Evolutionary conservation across 2,113 vertebrate genomes (phyloP).

Genomic region (Microcebus tavaratra): DNA sequence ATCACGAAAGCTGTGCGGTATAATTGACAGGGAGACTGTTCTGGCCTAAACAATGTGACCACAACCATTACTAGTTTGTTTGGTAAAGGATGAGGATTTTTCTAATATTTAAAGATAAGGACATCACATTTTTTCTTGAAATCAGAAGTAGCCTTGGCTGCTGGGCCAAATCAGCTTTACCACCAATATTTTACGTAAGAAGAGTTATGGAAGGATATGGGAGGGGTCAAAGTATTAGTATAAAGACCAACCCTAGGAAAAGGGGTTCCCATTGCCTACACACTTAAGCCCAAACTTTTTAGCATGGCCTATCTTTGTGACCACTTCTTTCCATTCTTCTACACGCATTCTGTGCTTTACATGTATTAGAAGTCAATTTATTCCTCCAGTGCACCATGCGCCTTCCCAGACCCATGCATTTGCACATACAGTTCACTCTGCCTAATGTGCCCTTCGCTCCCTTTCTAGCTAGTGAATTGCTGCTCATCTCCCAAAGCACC

Average conservation of each 20-base stretch:
- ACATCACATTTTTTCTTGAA: neutral
- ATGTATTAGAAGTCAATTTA: no score
- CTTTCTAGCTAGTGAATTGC: neutral
- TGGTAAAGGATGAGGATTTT: neutral
- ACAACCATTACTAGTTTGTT: neutral
- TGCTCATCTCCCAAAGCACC: neutral
- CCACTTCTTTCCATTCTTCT: neutral
- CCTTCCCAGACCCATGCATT: neutral
- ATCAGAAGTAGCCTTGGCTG: neutral
- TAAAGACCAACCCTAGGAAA: neutral
- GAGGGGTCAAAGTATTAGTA: neutral
- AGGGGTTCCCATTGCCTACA: neutral
- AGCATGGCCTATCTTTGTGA: neutral
- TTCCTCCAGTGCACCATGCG: no score
- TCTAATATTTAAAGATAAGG: neutral
- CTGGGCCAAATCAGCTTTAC: neutral
- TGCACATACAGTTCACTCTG: neutral
- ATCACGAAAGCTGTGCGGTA: neutral
- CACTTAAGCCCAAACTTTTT: neutral
- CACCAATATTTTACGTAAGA: neutral
- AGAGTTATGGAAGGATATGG: neutral
- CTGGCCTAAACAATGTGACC: no score
- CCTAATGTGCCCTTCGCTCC: neutral
- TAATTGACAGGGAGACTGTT: neutral
- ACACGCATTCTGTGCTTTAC: neutral